A percentile compares a stretch with the other conserved stretches of the same genome.
These are phyloP conservation scores for Uromys caudimaculatus DNA, from an alignment of 2,797 vertebrate genomes.

Conservation along the genomic window DNA sequence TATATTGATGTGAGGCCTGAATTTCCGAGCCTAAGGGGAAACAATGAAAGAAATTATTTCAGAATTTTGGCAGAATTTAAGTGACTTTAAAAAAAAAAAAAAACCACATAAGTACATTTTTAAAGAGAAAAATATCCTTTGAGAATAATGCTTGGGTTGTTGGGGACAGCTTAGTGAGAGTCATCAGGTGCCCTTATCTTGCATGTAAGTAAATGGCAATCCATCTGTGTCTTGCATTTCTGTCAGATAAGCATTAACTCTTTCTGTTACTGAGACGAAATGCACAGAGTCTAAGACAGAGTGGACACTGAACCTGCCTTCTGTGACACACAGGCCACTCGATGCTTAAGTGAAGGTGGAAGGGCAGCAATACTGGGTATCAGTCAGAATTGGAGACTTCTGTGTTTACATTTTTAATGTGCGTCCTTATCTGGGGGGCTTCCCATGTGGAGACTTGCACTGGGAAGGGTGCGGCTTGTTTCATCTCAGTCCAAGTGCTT, in stretches of 20 bases:
- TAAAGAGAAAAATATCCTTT: slow-evolving; percentile 55
- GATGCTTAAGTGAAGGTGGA: slow-evolving; percentile 78
- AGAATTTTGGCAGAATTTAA: slow-evolving; percentile 70
- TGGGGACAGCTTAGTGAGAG: slow-evolving; percentile 51
- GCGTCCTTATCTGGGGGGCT: slow-evolving; percentile 84
- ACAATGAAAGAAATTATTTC: slow-evolving; percentile 8
- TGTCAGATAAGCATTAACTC: slow-evolving; percentile 69
- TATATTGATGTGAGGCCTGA: slow-evolving; percentile 47
- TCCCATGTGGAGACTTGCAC: slow-evolving; percentile 85
- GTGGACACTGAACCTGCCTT: slow-evolving; percentile 55
- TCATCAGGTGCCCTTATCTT: slow-evolving; percentile 36
- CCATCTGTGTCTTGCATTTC: slow-evolving; percentile 59
- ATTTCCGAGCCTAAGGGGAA: slow-evolving; percentile 70
- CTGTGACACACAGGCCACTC: slow-evolving; percentile 54
- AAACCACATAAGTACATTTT: slow-evolving; percentile 69
- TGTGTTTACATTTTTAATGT: slow-evolving; percentile 87
- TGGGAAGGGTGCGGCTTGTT: slow-evolving; percentile 86
- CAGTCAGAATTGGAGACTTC: slow-evolving; percentile 77
- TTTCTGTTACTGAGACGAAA: slow-evolving; percentile 76
- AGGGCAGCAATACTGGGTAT: slow-evolving; percentile 78
- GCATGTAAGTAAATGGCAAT: slow-evolving; percentile 26
- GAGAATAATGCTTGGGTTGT: slow-evolving; percentile 58
- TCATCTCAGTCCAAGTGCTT: slow-evolving; percentile 84
- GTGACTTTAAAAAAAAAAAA: slow-evolving; percentile 57
- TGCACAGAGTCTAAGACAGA: slow-evolving; percentile 65